These are phyloP conservation scores for Hiodon alosoides DNA, from an alignment of 2,113 vertebrate species.

Conservation along the genomic window DNA sequence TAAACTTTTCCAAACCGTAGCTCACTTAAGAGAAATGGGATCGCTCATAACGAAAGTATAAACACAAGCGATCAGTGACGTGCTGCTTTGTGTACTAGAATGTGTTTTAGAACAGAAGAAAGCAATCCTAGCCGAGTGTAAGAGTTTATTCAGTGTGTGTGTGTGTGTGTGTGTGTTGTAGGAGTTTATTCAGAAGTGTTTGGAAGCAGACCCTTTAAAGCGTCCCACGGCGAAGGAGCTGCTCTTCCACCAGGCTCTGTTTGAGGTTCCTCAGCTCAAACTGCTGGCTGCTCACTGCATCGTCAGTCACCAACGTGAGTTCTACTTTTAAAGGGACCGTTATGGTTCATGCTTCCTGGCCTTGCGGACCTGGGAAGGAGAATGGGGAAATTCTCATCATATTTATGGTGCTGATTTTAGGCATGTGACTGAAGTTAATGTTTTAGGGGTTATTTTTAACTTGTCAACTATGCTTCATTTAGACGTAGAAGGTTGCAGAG, in stretches of 20 bases:
- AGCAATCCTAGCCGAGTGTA: no score
- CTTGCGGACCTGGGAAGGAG: not conserved
- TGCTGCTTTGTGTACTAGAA: not conserved
- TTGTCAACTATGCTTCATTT: no score
- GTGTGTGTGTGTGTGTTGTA: constrained; percentile 34
- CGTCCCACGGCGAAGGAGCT: constrained; percentile 91
- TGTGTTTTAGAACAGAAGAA: no score
- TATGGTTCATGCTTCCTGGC: not conserved
- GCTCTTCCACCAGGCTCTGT: constrained; percentile 89
- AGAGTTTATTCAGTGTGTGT: not conserved
- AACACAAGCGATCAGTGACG: not conserved
- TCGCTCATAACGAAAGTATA: no score
- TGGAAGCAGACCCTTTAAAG: constrained; percentile 79
- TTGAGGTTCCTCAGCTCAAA: constrained; percentile 92
- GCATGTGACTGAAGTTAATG: no score
- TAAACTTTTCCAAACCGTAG: no score
- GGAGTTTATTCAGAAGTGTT: constrained; percentile 98
- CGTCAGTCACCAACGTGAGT: constrained; percentile 95
- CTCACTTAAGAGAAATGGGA: no score
- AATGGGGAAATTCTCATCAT: no score
- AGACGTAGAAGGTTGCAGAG: no score
- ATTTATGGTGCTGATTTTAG: no score
- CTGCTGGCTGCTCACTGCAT: constrained; percentile 93
- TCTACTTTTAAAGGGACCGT: no score
- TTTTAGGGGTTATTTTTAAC: no score